Evolutionary conservation across 2,888 invertebrate species (phyloP), one percentile per base, ranked within the genome.

Genomic region (Lasioglossum villosulum): DNA sequence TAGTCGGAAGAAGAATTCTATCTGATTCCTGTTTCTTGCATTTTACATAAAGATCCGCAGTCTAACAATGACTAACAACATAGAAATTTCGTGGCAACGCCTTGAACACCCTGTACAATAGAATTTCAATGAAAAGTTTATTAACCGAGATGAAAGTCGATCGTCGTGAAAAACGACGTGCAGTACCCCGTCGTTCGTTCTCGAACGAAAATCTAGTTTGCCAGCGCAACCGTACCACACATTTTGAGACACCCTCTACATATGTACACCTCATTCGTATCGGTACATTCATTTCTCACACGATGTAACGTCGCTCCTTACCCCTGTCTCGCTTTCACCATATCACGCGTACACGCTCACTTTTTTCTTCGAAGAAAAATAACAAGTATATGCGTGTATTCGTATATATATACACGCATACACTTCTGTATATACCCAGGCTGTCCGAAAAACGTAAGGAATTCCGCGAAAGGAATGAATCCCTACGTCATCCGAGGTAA

Each of bases 321-420:
- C 72, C 42, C 48, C 72, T 70, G 74, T 74, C 37, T 74, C 76
- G 19, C 42, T 81, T 73, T 72, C 75, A 80, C 59, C 66, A 73
- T 83, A 87, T 86, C 90, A 86, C 88, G 80, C 88, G 84, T 83
- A 85, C 86, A 84, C 85, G 80, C 80, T 91, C 91, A 73, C 84
- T 74, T 80, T 87, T 56, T 82, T 79, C 75, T 83, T 86, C 84
- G 87, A 90, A 90, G 88, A 92, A 90, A 91, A 91, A 91, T 90
- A 93, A 93, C 90, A 88, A 86, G 82, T 88, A 83, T 88, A 83
- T 88, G 85, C 86, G 78, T 88, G 70, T 76, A 83, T 90, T 80
- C 87, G 63, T 82, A 79, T 83, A 71, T 87, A 83, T 84, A 75
- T 87, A 78, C 83, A 75, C 70, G 81, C 45, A 78, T 90, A 86